Evolutionary conservation across 2,113 vertebrate genomes (phyloP), one percentile per base, ranked within the genome.

Genomic region (Aptenodytes patagonicus): DNA sequence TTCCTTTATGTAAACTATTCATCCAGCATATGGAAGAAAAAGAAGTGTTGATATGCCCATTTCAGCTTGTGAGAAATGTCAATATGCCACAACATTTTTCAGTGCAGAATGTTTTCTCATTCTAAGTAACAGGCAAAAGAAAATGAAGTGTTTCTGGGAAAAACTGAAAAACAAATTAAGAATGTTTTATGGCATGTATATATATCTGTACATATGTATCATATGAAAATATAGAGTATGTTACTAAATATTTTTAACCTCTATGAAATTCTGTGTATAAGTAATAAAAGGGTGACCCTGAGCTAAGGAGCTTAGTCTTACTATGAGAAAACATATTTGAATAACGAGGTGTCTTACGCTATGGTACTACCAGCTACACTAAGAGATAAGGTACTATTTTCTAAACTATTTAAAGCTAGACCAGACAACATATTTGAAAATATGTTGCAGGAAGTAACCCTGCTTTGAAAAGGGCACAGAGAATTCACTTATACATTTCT

Each of bases 31-130:
- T 55, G 60, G 77, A 84, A 84, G 38, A 66, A 92, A 84, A 87
- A 70, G 5, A 84, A 77, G 32, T 11, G n/a, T 60, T 77, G 65
- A 64, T 58, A 81, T 31, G 64, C 32, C 64, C 29, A 86, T 94
- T 95, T 89, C 42, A 87, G n/a, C 55, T 84, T 83, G 29, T 89
- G 32, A 91, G 52, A 95, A 96, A 89, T 82, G 57, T 89, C 73
- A 93, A 55, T 71, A 58, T 81, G 60, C 46, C 76, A 49, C 46
- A 94, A 51, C 19, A 68, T 47, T 81, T 94, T 94, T 65, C 51
- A 57, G 24, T 20, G 40, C 11, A 28, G 61, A 91, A 64, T 17
- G 7, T 87, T 89, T 96, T 79, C 89, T 79, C 26, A 58, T 84
- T 87, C 57, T 44, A 81, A 79, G 25, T 49, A 83, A 55, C 1